Evolutionary conservation across 2,888 invertebrate species (phyloP), one percentile per base, ranked within the genome.

Genomic region (Parnassius glacialis): DNA sequence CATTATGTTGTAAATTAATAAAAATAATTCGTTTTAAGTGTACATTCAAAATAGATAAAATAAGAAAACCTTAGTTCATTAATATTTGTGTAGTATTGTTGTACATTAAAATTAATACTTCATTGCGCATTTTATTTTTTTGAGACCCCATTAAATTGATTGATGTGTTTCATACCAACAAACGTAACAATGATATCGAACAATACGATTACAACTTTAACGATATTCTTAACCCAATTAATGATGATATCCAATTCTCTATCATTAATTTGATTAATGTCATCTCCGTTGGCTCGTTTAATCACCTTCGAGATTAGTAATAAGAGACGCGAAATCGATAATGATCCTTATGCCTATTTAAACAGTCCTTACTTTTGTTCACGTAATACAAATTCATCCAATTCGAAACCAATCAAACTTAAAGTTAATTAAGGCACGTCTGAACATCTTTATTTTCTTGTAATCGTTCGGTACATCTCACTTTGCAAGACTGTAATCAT

Each of bases 191-290:
- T 64, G 64, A 41, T 11, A 54, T 60, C 67, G 60, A 50, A 67
- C 67, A 62, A 69, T 69, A 57, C 64, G 67, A 67, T 66, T 64
- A 59, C 65, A 54, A 61, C 66, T 71, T 74, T 81, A 83, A 86
- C 81, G 80, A 84, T 82, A 74, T 81, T 80, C 79, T 79, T 82
- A 84, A 81, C 83, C 85, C 83, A 87, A 88, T 89, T 88, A 86
- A 88, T 88, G 80, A 87, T 82, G 79, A 82, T 85, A 85, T 83
- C 79, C 78, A 68, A 67, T 62, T 68, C 62, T 69, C 67, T 71
- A 80, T 85, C 87, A 88, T 89, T 84, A 86, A 85, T 87, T 78
- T 74, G 73, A 76, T 71, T 74, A 78, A 79, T 78, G 79, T 78
- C 75, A 77, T 82, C 80, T 83, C 83, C 75, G 75, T 71, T 82